These are phyloP conservation scores for Crioceris asparagi DNA, from an alignment of 2,888 invertebrate species.

Conservation along the genomic window DNA sequence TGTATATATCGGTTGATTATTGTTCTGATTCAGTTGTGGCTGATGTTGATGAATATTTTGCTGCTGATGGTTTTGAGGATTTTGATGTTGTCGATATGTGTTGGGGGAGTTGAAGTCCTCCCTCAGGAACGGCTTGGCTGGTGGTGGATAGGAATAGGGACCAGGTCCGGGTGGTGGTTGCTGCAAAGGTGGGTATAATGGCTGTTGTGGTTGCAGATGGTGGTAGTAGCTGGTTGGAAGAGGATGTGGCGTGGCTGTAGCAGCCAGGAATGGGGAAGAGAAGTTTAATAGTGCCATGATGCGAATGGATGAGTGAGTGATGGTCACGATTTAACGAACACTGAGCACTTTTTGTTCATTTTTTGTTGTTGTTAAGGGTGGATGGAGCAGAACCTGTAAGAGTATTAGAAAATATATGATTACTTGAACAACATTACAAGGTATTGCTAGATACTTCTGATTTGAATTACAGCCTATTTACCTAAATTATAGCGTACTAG, in stretches of 20 bases:
- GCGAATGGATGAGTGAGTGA: slow-evolving; percentile 2
- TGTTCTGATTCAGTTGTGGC: slow-evolving; percentile 1
- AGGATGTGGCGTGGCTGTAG: slow-evolving; percentile 29
- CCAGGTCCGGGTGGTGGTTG: slow-evolving; percentile 19
- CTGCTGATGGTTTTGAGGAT: neutral
- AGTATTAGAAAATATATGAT: no score
- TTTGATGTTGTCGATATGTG: slow-evolving; percentile 4
- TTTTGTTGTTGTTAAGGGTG: no score
- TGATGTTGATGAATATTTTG: neutral
- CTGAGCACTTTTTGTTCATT: no score
- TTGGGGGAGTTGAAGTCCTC: slow-evolving; percentile 30
- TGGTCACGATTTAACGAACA: neutral
- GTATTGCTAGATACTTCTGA: no score
- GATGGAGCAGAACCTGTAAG: no score
- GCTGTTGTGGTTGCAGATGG: slow-evolving; percentile 23
- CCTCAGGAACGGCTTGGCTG: slow-evolving; percentile 33
- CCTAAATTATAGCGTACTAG: no score
- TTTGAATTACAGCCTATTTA: no score
- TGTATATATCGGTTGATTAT: slow-evolving; percentile 47
- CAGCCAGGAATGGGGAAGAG: slow-evolving; percentile 30
- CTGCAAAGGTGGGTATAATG: slow-evolving; percentile 17
- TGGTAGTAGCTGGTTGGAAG: slow-evolving; percentile 22
- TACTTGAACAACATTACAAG: no score
- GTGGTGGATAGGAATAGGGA: slow-evolving; percentile 33
- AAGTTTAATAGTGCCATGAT: slow-evolving; percentile 35